Evolutionary conservation across 1,140 invertebrate genomes (phyloP).

Genomic region (Polypedilum pembai): DNA sequence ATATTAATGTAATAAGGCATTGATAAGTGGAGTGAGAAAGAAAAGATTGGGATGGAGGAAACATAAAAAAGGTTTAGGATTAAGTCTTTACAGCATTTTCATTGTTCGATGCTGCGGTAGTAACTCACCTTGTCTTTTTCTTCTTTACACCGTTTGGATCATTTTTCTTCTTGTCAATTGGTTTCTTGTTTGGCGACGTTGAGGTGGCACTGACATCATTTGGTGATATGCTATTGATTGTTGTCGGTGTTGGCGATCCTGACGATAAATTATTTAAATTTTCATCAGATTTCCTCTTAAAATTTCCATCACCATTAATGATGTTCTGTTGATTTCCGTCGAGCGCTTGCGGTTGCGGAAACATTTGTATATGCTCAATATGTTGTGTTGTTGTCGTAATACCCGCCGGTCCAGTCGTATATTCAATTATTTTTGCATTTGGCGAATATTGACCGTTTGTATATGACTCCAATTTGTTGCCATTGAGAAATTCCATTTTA

Average conservation of each 20-base stretch:
- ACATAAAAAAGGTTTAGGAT: too few relatives aligned
- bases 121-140: constrained; percentile 79
- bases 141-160: constrained; percentile 85
- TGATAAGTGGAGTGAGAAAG: constrained; percentile 23
- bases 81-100: too few relatives aligned
- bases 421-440: constrained; percentile 22
- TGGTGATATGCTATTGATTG: not conserved
- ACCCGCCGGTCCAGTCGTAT: not conserved
- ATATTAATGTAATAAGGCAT: not conserved
- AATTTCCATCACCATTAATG: constrained; percentile 32
- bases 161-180: constrained; percentile 72
- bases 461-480: not conserved
- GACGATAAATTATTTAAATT: constrained; percentile 22
- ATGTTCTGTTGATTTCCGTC: constrained; percentile 30
- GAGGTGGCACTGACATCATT: constrained; percentile 31
- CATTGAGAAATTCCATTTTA: constrained; percentile 30
- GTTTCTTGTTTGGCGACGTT: constrained; percentile 53
- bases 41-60: too few relatives aligned
- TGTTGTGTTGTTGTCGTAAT: not conserved
- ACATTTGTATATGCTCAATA: constrained; percentile 30
- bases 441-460: constrained; percentile 12
- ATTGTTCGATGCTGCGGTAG: too few relatives aligned
- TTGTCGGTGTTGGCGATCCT: constrained; percentile 23
- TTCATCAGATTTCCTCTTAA: constrained; percentile 27
- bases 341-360: constrained; percentile 28